phyloP scores from a whole-genome alignment of 2,113 vertebrate species.

The Blennius ocellaris region DNA sequence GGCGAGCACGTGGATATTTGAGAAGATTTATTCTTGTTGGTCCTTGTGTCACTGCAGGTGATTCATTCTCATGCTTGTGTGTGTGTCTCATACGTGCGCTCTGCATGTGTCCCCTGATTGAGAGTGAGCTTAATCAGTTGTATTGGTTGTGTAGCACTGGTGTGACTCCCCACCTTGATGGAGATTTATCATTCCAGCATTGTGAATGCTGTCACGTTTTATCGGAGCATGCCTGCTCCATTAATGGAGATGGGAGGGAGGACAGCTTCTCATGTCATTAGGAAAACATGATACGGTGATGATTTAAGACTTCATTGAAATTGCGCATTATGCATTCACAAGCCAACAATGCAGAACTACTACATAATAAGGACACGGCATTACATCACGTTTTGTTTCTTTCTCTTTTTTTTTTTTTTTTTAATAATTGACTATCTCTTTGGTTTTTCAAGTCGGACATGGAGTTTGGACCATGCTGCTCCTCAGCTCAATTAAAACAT shows the following conservation, averaged over 20 bases:
- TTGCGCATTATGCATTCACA: conserved; percentile 52
- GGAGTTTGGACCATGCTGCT: conserved; percentile 14
- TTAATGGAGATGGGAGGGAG: conserved; percentile 68
- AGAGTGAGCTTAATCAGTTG: conserved; percentile 53
- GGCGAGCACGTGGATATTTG: conserved; percentile 49
- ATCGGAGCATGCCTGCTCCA: conserved; percentile 64
- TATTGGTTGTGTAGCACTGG: conserved; percentile 43
- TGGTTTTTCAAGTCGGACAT: conserved; percentile 48
- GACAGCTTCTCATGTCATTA: conserved; percentile 74
- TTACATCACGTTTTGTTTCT: too few relatives aligned
- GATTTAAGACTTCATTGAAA: conserved; percentile 68
- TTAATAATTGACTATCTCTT: conserved; percentile 25
- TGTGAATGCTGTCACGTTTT: conserved; percentile 71
- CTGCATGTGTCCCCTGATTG: conserved; percentile 6
- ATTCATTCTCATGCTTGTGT: not conserved
- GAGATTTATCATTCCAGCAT: conserved; percentile 69
- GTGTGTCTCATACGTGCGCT: conserved; percentile 4
- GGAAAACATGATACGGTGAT: conserved; percentile 70
- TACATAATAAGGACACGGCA: conserved; percentile 51
- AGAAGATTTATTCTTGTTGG: conserved; percentile 47
- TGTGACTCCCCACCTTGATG: conserved; percentile 49
- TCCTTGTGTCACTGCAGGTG: conserved; percentile 9
- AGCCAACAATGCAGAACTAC: conserved; percentile 36
- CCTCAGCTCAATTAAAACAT: conserved; percentile 30
- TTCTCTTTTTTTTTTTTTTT: conserved; percentile 45